phyloP scores from a whole-genome alignment of 2,113 vertebrate genomes.

The Thalassarche chlororhynchos region DNA sequence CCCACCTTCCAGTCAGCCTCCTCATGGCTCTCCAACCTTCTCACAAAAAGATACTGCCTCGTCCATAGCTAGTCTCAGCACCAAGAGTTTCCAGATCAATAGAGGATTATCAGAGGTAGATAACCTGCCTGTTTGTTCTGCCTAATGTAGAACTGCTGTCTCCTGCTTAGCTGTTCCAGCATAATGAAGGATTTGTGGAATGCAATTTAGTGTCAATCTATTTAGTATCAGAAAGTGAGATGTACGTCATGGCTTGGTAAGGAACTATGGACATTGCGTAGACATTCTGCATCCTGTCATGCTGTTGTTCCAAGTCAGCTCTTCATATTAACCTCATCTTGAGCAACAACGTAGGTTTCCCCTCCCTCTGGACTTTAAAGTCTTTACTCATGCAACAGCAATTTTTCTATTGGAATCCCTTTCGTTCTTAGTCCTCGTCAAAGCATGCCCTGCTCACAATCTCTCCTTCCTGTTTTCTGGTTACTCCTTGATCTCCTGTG shows the following conservation, averaged over 20 bases:
- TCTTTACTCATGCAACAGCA: background rate
- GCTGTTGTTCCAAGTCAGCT: background rate
- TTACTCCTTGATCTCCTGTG: background rate
- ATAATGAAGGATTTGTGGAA: background rate
- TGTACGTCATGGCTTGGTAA: background rate
- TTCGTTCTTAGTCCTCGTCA: background rate
- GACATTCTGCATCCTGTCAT: background rate
- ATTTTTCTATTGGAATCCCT: background rate
- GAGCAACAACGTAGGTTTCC: background rate
- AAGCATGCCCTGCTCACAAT: background rate
- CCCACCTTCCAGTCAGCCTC: too few species aligned
- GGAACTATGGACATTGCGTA: background rate
- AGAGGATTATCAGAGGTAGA: background rate
- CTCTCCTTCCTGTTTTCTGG: background rate
- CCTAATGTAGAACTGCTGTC: background rate
- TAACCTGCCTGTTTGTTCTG: background rate
- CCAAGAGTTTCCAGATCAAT: background rate
- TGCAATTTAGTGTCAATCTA: background rate
- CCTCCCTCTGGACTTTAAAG: background rate
- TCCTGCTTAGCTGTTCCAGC: background rate
- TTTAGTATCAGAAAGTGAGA: background rate
- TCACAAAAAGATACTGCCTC: background rate
- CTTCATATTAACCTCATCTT: background rate
- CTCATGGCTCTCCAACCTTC: background rate
- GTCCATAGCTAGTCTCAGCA: background rate